Evolutionary conservation across 2,888 invertebrate species (phyloP).

Genomic region (Plagodis dolabraria): DNA sequence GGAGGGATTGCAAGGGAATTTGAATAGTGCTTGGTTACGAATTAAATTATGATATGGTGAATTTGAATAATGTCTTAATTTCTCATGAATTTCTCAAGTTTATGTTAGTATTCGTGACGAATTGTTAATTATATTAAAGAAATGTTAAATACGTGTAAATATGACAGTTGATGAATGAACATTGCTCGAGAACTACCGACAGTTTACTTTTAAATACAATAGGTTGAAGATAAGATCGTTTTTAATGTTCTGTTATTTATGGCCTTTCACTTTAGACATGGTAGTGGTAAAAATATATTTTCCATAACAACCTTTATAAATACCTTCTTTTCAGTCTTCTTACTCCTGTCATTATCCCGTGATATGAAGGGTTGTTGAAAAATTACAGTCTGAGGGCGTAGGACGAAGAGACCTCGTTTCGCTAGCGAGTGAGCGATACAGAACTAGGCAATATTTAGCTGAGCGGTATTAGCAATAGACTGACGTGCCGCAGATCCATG

Average conservation of each 20-base stretch:
- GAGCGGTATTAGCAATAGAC: too few species aligned
- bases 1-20: constrained; percentile 30
- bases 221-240: constrained; percentile 14
- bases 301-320: too few species aligned
- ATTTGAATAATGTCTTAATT: constrained; percentile 42
- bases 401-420: too few species aligned
- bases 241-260: constrained; percentile 9
- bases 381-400: too few species aligned
- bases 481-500: too few species aligned
- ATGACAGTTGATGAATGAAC: constrained; percentile 22
- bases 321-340: too few species aligned
- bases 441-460: too few species aligned
- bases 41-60: constrained; percentile 39
- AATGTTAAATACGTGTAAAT: constrained; percentile 14
- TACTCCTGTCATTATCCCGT: too few species aligned
- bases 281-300: too few species aligned
- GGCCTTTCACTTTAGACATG: neutral
- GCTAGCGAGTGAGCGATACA: too few species aligned
- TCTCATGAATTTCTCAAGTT: constrained; percentile 26
- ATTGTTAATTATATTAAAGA: constrained; percentile 36
- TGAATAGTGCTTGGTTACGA: constrained; percentile 48
- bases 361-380: too few species aligned
- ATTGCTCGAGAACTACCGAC: constrained; percentile 19
- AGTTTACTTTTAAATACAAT: constrained; percentile 4
- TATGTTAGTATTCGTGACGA: constrained; percentile 34